Conservation (phyloP, 2,113 vertebrate genomes). For the Boulengeromyrus knoepffleri region DNA sequence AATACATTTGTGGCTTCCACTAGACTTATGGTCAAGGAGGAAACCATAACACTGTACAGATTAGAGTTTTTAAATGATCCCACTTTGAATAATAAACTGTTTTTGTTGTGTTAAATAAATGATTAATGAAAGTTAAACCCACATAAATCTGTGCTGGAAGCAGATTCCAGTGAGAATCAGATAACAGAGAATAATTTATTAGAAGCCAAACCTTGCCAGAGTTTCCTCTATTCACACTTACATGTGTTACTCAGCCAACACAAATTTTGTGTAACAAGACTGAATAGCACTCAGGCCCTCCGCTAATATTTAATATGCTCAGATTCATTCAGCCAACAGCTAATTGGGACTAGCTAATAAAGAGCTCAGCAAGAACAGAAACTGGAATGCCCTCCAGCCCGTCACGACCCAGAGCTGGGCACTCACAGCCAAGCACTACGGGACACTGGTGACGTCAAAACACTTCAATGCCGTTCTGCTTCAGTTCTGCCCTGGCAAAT, state of each 20-base stretch:
- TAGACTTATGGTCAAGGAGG: background rate
- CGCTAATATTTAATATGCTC: background rate
- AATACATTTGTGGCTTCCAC: background rate
- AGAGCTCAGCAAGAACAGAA: background rate
- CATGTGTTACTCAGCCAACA: background rate
- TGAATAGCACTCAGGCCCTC: background rate
- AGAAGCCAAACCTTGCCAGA: background rate
- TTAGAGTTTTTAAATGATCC: background rate
- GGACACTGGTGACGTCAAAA: background rate
- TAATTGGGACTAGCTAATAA: background rate
- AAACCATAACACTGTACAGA: background rate
- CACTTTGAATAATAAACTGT: background rate
- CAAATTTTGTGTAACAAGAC: background rate
- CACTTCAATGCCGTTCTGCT: background rate
- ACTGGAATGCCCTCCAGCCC: background rate
- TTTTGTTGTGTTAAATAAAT: background rate
- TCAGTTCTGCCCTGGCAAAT: background rate
- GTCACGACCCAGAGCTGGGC: background rate
- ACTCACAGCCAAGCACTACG: background rate
- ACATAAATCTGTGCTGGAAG: background rate
- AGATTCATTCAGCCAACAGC: background rate
- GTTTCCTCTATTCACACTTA: background rate
- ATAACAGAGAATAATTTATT: background rate
- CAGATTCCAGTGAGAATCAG: background rate
- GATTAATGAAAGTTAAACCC: conserved; percentile 1